Conservation (phyloP, 2,888 invertebrate genomes). For the Philereme transversata region DNA sequence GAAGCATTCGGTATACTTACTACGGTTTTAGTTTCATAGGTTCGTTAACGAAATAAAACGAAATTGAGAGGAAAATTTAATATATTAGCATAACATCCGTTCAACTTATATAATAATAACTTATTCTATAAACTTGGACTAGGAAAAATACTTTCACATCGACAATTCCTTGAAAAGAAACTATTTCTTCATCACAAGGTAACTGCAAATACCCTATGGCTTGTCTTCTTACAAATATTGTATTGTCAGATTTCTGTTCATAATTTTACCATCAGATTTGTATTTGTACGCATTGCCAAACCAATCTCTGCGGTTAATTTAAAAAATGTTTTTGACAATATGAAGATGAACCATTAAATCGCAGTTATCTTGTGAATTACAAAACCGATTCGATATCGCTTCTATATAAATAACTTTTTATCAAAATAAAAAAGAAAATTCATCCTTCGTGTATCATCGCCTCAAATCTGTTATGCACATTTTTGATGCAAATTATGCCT, state of each 20-base stretch:
- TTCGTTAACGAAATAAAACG: constrained; percentile 22
- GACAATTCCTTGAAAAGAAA: constrained; percentile 40
- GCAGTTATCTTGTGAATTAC: constrained; percentile 20
- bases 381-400: neutral
- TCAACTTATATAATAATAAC: constrained; percentile 55
- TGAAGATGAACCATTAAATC: neutral
- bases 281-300: no score
- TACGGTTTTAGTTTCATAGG: no score
- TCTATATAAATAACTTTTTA: neutral
- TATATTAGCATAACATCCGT: constrained; percentile 72
- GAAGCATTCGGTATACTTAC: no score
- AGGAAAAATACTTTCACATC: constrained; percentile 55
- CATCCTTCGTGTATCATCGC: neutral
- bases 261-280: neutral
- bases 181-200: constrained; percentile 36
- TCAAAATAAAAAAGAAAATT: constrained; percentile 3
- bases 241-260: no score
- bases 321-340: no score
- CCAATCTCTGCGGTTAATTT: no score
- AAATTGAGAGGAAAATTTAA: constrained; percentile 60
- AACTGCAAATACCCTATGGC: constrained; percentile 26
- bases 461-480: constrained; percentile 15
- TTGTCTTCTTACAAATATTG: no score
- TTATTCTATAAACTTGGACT: constrained; percentile 63
- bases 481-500: neutral